Evolutionary conservation across 2,797 vertebrate genomes (phyloP).

Genomic region (Ispidina lecontei): DNA sequence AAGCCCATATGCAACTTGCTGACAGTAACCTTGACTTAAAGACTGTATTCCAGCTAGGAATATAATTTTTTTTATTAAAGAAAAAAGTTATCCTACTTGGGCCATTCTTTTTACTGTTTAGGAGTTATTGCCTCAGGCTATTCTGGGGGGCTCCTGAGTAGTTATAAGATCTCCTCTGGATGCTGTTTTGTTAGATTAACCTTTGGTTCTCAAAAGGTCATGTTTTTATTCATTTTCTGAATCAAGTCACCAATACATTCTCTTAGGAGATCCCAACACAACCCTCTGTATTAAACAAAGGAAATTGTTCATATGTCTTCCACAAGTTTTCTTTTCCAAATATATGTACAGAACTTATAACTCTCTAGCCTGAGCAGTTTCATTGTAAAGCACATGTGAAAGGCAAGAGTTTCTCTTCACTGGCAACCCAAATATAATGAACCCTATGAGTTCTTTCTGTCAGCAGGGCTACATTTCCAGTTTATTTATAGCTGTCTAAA

Average conservation of each 20-base stretch:
- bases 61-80: background rate
- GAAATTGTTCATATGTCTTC: conserved; percentile 55
- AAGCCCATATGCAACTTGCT: background rate
- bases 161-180: conserved; percentile 24
- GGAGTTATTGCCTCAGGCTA: conserved; percentile 7
- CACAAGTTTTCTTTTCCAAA: background rate
- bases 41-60: background rate
- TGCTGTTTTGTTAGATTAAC: conserved; percentile 56
- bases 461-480: background rate
- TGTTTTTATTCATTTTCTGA: conserved; percentile 43
- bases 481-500: conserved; percentile 21
- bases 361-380: conserved; percentile 21
- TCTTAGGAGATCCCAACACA: background rate
- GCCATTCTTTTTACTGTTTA: background rate
- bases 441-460: background rate
- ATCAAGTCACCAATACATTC: background rate
- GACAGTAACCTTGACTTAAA: background rate
- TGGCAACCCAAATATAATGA: conserved; percentile 27
- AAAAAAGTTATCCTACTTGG: background rate
- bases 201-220: conserved; percentile 24
- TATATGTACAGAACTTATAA: conserved; percentile 13
- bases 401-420: background rate
- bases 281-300: conserved; percentile 43
- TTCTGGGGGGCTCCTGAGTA: background rate
- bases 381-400: conserved; percentile 34